Conservation (phyloP, 2,797 vertebrate genomes). For the Lepus townsendii region DNA sequence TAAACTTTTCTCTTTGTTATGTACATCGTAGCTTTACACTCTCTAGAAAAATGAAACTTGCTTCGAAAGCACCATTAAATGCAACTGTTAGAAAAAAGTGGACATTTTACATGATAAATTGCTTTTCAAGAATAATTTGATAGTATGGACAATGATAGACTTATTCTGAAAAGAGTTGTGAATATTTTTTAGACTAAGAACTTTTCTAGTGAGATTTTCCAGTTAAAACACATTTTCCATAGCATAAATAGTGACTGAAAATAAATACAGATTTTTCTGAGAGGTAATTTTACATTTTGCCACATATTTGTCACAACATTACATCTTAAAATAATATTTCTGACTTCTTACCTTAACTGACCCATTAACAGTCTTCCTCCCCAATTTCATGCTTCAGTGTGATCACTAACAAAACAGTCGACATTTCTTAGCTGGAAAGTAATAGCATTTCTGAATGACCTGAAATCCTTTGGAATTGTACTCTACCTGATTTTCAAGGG, state of each 20-base stretch:
- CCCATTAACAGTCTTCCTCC: conserved; percentile 67
- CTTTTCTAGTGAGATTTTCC: conserved; percentile 69
- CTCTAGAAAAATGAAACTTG: conserved; percentile 12
- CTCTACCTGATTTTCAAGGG: conserved; percentile 72
- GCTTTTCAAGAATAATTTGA: conserved; percentile 28
- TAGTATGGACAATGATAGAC: not conserved
- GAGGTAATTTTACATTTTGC: conserved; percentile 74
- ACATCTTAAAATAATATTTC: conserved; percentile 76
- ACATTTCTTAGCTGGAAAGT: conserved; percentile 74
- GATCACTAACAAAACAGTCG: conserved; percentile 75
- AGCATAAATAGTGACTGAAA: conserved; percentile 61
- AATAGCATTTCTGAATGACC: conserved; percentile 79
- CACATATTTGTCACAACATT: conserved; percentile 72
- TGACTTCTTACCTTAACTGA: conserved; percentile 68
- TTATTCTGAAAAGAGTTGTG: conserved; percentile 22
- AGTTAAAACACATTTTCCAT: conserved; percentile 56
- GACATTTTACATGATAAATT: conserved; percentile 19
- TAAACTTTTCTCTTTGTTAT: not conserved
- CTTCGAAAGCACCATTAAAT: conserved; percentile 30
- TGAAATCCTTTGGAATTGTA: conserved; percentile 59
- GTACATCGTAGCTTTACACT: not conserved
- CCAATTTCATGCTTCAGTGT: conserved; percentile 78
- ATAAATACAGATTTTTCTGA: conserved; percentile 68
- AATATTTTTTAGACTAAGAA: conserved; percentile 52
- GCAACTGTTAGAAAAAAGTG: not conserved